phyloP scores from a whole-genome alignment of 2,888 invertebrate species.

The Diarsia mendica region DNA sequence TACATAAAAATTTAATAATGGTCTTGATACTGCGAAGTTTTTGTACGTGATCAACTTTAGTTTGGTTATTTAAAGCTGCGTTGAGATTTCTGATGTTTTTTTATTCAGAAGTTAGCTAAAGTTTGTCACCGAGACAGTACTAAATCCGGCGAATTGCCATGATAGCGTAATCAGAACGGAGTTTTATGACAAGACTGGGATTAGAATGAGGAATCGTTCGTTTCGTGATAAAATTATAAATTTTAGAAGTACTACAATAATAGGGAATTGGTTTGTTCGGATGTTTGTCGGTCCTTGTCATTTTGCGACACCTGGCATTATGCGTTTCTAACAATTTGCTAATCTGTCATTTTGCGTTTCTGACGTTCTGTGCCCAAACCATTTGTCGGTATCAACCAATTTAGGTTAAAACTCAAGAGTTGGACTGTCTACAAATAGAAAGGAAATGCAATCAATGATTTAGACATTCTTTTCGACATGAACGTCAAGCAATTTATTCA shows the following conservation, averaged over 20 bases:
- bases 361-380: too few species aligned
- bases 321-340: too few species aligned
- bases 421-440: background rate
- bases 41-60: slow-evolving; percentile 79
- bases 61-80: slow-evolving; percentile 69
- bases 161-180: slow-evolving; percentile 16
- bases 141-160: slow-evolving; percentile 33
- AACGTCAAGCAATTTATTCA: background rate
- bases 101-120: slow-evolving; percentile 55
- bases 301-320: too few species aligned
- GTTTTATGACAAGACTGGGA: slow-evolving; percentile 16
- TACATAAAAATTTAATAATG: slow-evolving; percentile 85
- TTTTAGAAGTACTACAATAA: background rate
- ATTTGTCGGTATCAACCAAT: background rate
- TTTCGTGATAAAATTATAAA: background rate
- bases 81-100: slow-evolving; percentile 66
- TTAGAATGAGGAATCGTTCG: background rate
- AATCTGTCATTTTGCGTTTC: too few species aligned
- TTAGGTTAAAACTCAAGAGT: background rate
- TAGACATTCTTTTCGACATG: background rate
- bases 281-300: background rate
- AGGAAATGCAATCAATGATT: background rate
- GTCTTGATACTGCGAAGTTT: slow-evolving; percentile 77
- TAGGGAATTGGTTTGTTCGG: background rate
- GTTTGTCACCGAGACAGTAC: slow-evolving; percentile 41